Conservation (phyloP, 2,888 invertebrate genomes). For the Tenthredo livida region DNA sequence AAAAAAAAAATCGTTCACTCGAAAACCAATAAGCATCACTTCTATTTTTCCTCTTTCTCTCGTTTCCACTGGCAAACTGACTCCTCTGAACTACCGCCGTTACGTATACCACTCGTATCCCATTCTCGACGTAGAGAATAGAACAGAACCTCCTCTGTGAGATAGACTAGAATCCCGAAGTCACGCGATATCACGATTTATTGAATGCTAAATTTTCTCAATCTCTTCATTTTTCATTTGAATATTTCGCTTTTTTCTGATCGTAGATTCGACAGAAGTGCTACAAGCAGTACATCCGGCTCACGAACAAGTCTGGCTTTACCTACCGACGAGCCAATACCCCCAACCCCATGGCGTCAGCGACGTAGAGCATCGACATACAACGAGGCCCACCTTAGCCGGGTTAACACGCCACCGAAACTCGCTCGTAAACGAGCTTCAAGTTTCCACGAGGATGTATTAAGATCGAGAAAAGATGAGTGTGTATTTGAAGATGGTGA, state of each 20-base stretch:
- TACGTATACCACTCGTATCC: not conserved
- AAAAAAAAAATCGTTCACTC: conserved; percentile 34
- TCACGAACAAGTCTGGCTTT: conserved; percentile 68
- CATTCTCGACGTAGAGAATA: conserved; percentile 5
- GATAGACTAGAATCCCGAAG: not conserved
- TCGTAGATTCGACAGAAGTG: conserved; percentile 67
- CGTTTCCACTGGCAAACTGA: not conserved
- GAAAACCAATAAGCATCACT: conserved; percentile 53
- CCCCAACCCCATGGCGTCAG: conserved; percentile 66
- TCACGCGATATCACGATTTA: conserved; percentile 46
- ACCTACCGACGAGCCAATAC: conserved; percentile 62
- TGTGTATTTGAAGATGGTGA: conserved; percentile 65
- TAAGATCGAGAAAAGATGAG: conserved; percentile 57
- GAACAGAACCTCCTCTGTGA: not conserved
- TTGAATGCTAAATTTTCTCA: not conserved
- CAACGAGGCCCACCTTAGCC: conserved; percentile 78
- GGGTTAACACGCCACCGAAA: conserved; percentile 75
- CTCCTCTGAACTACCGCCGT: not conserved
- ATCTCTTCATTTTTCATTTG: conserved; percentile 25
- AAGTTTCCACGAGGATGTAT: conserved; percentile 78
- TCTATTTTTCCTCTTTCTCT: not conserved
- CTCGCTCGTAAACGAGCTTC: conserved; percentile 77
- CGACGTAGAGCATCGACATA: conserved; percentile 79
- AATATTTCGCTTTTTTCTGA: conserved; percentile 22
- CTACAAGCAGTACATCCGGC: conserved; percentile 66